Evolutionary conservation across 2,797 vertebrate species (phyloP), one percentile per base, ranked within the genome.

Genomic region (Mus spretus): DNA sequence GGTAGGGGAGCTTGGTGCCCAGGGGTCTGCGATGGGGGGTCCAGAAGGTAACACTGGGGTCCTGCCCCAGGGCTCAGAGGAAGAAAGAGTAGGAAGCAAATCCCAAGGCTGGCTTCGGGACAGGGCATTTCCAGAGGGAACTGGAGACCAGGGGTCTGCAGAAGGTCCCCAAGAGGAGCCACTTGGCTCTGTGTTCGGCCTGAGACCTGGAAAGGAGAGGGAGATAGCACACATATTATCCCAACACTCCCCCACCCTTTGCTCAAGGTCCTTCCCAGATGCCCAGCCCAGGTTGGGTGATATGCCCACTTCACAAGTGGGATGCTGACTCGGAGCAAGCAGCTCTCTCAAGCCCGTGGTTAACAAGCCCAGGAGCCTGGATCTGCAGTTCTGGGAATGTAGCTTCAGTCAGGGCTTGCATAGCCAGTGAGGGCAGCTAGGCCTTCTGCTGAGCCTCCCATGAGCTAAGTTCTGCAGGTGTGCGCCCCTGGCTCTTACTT

Each of bases 21-120:
- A 99, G 59, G 98, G 98, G 78, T 98, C 98, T 17, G 90, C 47
- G 14, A 97, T 77, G 28, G 98, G 93, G 96, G 97, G 97, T 95
- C 97, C 96, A 5, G 98, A 96, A 92, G 98, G 92, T 78, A 97
- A 17, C 4, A 94, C 98, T 96, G 98, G 91, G 0, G 89, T 97
- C 96, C 98, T 97, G 89, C 98, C 98, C 98, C 98, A 99, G 22
- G 98, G 98, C 86, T 99, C 98, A 84, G 98, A 97, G 2, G 98
- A 97, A 44, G 98, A 96, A 47, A 98, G 96, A 26, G 87, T 20
- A 2, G 97, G 96, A n/a, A 98, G 47, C 78, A 98, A 96, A 92
- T 98, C 98, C 98, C 98, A 98, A 70, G 98, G 98, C 84, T 98
- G 98, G 94, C 98, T 98, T 79, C 98, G 91, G 0, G 98, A 97